Conservation (phyloP, 2,797 vertebrate genomes). For the Rousettus madagascariensis region DNA sequence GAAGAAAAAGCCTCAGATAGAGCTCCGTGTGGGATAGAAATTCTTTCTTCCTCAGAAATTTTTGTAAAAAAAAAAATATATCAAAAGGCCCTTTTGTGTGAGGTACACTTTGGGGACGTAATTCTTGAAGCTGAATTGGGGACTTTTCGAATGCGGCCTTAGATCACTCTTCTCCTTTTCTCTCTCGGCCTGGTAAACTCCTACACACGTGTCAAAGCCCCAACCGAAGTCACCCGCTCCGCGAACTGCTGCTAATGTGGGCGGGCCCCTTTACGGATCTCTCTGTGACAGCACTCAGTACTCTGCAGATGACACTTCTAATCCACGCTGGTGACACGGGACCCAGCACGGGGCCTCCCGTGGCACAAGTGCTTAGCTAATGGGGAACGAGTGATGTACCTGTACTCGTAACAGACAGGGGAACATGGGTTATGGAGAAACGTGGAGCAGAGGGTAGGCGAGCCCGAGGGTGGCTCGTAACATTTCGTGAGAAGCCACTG, state of each 20-base stretch:
- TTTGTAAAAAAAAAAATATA: background rate
- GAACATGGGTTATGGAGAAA: background rate
- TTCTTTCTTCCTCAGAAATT: background rate
- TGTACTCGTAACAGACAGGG: background rate
- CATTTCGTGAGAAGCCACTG: background rate
- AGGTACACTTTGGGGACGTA: background rate
- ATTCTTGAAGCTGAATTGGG: background rate
- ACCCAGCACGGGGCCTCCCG: background rate
- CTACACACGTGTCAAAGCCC: background rate
- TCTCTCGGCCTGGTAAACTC: background rate
- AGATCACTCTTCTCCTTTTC: background rate
- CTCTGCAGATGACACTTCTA: background rate
- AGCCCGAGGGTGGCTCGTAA: background rate
- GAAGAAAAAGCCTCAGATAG: background rate
- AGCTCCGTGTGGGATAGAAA: background rate
- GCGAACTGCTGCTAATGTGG: background rate
- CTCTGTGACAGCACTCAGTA: too few relatives aligned
- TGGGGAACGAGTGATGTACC: background rate
- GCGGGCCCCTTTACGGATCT: background rate
- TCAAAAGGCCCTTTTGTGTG: background rate
- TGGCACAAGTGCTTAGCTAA: background rate
- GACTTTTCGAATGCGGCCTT: background rate
- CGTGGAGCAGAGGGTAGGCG: fast-evolving
- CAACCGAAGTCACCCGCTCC: background rate
- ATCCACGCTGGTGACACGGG: background rate